phyloP scores from a whole-genome alignment of 2,113 vertebrate genomes.

The Oenanthe oenanthe region DNA sequence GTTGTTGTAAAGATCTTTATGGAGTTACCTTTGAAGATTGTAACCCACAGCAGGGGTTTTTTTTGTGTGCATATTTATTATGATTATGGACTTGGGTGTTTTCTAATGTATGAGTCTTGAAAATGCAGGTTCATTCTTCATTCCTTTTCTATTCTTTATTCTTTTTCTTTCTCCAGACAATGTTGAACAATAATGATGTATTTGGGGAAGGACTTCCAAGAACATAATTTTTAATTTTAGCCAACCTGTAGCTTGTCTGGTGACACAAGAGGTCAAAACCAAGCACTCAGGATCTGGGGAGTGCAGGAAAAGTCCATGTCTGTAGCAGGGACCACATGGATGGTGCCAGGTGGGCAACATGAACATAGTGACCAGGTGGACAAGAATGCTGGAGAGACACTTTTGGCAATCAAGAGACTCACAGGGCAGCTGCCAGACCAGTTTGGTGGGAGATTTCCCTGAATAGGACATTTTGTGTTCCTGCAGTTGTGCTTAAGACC shows the following conservation, averaged over 20 bases:
- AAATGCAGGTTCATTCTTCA: background rate
- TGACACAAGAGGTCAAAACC: background rate
- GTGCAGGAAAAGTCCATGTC: background rate
- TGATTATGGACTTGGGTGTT: background rate
- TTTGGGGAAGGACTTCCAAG: background rate
- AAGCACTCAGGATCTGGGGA: background rate
- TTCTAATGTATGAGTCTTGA: background rate
- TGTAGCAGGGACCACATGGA: background rate
- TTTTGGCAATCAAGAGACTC: background rate
- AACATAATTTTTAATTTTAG: background rate
- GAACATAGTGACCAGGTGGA: too few relatives aligned
- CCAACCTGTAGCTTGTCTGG: background rate
- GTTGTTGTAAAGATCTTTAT: background rate
- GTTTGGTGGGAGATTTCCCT: background rate
- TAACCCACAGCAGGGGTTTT: background rate
- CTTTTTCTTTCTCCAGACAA: background rate
- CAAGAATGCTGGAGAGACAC: background rate
- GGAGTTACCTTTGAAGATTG: background rate
- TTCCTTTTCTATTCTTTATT: too few relatives aligned
- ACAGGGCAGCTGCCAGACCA: background rate
- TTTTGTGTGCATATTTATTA: background rate
- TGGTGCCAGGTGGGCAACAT: too few relatives aligned
- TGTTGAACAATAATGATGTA: background rate
- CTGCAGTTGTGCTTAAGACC: fast-evolving
- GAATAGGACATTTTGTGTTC: background rate